Conservation (phyloP, 2,113 vertebrate genomes). For the Oreocharis arfaki region DNA sequence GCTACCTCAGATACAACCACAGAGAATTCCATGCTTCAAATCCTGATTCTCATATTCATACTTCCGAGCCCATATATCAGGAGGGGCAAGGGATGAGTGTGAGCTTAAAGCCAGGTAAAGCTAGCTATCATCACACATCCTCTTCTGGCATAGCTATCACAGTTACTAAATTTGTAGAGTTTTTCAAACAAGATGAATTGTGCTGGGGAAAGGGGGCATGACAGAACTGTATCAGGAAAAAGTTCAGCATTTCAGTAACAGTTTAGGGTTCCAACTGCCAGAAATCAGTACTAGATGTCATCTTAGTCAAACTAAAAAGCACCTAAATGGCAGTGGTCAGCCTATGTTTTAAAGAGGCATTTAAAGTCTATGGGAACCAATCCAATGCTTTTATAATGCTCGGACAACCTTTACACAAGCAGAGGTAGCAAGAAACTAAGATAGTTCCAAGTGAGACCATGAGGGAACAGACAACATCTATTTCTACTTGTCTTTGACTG, state of each 20-base stretch:
- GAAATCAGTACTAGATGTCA: background rate
- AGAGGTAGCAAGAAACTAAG: background rate
- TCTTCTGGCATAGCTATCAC: background rate
- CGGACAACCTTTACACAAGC: background rate
- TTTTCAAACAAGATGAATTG: background rate
- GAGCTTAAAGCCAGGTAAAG: background rate
- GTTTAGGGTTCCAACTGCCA: background rate
- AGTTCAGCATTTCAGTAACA: background rate
- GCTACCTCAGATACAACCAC: background rate
- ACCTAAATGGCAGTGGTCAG: background rate
- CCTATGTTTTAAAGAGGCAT: background rate
- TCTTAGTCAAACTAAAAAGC: background rate
- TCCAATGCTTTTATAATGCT: background rate
- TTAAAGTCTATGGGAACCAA: background rate
- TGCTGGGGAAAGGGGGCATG: background rate
- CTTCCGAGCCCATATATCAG: fast-evolving
- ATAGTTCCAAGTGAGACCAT: background rate
- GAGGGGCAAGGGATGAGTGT: background rate
- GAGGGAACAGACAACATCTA: background rate
- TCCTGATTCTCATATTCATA: background rate
- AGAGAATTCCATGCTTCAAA: background rate
- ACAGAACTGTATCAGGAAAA: background rate
- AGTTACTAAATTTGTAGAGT: background rate
- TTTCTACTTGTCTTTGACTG: background rate
- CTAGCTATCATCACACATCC: background rate